Percentiles rank a stretch among this genome's conserved stretches.
These are phyloP conservation scores for Chymomyza costata DNA, from an alignment of 1,140 invertebrate genomes.

Conservation along the genomic window DNA sequence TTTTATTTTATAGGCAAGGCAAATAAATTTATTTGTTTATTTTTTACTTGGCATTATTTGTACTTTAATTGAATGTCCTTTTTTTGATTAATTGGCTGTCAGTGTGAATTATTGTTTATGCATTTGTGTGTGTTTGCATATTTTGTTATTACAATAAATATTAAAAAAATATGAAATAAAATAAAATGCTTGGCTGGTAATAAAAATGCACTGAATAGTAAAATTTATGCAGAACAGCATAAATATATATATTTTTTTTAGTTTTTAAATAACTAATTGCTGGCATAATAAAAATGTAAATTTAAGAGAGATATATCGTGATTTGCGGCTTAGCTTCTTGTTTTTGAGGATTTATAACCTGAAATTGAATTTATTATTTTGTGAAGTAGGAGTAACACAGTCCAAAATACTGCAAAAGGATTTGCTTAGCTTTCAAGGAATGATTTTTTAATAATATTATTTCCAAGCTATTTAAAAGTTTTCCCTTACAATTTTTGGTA, in stretches of 20 bases:
- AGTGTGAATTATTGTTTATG: conserved; percentile 59
- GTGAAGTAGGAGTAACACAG: no score
- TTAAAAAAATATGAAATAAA: conserved; percentile 52
- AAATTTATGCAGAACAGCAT: conserved; percentile 52
- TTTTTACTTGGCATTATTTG: conserved; percentile 47
- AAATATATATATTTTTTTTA: conserved; percentile 30
- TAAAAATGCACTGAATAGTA: conserved; percentile 30
- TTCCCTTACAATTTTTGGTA: no score
- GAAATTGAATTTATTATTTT: no score
- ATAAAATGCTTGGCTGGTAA: conserved; percentile 40
- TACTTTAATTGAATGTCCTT: conserved; percentile 72
- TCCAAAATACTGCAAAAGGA: no score
- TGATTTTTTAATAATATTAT: no score
- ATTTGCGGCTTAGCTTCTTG: no score
- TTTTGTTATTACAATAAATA: conserved; percentile 41
- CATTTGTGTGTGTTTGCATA: conserved; percentile 28
- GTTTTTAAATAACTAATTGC: conserved; percentile 53
- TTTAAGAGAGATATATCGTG: no score
- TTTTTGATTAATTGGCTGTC: conserved; percentile 73
- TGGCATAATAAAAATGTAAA: conserved; percentile 44
- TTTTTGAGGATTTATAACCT: no score
- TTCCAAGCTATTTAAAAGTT: no score
- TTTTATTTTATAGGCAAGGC: conserved; percentile 38
- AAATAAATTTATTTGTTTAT: conserved; percentile 26
- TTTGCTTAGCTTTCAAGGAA: no score